Evolutionary conservation across 1,140 invertebrate genomes (phyloP).

Genomic region (Zophobas morio): DNA sequence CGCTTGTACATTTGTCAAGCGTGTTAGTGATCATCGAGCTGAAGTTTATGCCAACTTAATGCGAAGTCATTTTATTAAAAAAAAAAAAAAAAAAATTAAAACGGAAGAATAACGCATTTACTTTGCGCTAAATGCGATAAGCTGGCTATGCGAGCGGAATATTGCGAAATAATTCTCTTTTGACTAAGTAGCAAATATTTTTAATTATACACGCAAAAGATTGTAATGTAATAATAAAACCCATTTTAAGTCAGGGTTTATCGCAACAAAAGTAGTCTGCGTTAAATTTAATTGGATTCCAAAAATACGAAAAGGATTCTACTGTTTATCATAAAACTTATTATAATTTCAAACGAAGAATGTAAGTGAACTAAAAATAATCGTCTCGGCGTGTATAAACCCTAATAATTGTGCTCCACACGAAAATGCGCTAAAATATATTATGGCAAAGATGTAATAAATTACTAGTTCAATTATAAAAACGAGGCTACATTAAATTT

Average conservation of each 20-base stretch:
- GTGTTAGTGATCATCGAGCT: conserved; percentile 30
- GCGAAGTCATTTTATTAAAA: no score
- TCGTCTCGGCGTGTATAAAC: conserved; percentile 2
- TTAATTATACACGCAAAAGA: conserved; percentile 20
- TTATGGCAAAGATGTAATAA: conserved; percentile 30
- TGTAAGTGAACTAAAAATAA: conserved; percentile 25
- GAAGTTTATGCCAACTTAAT: neutral
- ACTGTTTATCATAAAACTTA: neutral
- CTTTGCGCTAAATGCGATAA: no score
- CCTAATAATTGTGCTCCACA: conserved; percentile 23
- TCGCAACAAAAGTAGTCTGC: neutral
- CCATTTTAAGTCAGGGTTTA: neutral
- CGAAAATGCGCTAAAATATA: conserved; percentile 36
- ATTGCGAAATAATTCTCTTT: conserved; percentile 3
- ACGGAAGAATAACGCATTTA: no score
- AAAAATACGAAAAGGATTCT: conserved; percentile 2
- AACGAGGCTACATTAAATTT: conserved; percentile 42
- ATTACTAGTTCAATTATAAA: conserved; percentile 38
- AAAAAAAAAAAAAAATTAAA: no score
- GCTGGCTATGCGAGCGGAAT: conserved; percentile 5
- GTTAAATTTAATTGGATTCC: conserved; percentile 6
- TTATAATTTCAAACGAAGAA: neutral
- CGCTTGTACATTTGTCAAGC: conserved; percentile 33
- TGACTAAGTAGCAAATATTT: neutral
- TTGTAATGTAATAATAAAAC: conserved; percentile 13